Evolutionary conservation across 2,888 invertebrate species (phyloP), one percentile per base, ranked within the genome.

Genomic region (Trissolcus brochymenae): DNA sequence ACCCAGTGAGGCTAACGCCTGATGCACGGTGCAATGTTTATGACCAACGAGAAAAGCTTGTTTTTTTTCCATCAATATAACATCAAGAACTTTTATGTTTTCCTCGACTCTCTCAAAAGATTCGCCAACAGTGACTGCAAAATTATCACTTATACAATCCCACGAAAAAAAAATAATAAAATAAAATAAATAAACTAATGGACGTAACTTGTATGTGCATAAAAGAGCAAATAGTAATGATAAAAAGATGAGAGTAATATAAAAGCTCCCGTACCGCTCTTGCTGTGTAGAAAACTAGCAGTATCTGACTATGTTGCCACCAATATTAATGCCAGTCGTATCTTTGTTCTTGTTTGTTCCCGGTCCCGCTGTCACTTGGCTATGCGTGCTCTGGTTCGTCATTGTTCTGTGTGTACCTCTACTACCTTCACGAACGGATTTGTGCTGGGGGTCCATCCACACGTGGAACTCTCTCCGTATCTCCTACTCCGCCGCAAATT

Each of bases 331-430:
- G 87, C 87, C 88, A 89, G 88, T 85, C 89, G 89, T 89, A 89
- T 89, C 88, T 89, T 88, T 89, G 89, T 89, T 89, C 89, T 89
- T 89, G 89, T 89, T 89, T 89, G 89, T 89, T 89, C 89, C 88
- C 89, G 89, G 89, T 89, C 89, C 89, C 89, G 89, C 81, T 82
- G 88, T 89, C 88, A 88, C 88, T 89, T 88, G 88, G 88, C 88
- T 88, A 88, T 88, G 87, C 85, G 88, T 89, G 89, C 89, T 89
- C 89, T 89, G 89, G 89, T 89, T 89, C 89, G 89, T 89, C 89
- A 89, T 89, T 89, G 89, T 89, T 89, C 89, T 88, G 88, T 89
- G 89, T 88, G 89, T 89, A 87, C 88, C 87, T 82, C 83, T 82
- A 81, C 83, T 88, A 89, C 88, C 89, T 89, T 89, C 89, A 88